phyloP scores from a whole-genome alignment of 1,140 invertebrate species.

The Drosophila suzukii region DNA sequence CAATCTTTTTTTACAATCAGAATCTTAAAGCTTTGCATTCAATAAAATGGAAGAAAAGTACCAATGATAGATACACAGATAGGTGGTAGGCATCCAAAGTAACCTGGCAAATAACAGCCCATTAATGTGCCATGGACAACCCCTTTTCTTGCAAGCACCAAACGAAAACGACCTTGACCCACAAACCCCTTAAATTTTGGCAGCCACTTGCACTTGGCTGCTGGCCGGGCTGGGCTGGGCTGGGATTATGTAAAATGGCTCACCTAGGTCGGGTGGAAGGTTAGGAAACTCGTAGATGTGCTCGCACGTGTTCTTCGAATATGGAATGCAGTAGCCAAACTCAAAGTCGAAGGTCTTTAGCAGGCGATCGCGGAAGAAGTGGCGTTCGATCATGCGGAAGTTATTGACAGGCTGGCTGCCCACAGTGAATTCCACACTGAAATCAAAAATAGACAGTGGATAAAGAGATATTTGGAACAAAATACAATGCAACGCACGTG shows the following conservation, averaged over 20 bases:
- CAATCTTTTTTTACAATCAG: no score
- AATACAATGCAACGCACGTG: constrained; percentile 87
- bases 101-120: background rate
- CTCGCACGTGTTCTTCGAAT: constrained; percentile 98
- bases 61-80: no score
- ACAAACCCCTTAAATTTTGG: constrained; percentile 6
- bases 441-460: constrained; percentile 53
- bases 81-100: background rate
- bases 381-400: constrained; percentile 99
- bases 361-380: constrained; percentile 97
- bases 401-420: constrained; percentile 96
- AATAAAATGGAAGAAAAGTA: no score
- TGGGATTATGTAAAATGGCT: constrained; percentile 71
- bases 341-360: constrained; percentile 99
- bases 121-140: background rate
- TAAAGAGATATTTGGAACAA: constrained; percentile 4
- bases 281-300: constrained; percentile 99
- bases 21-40: no score
- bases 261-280: constrained; percentile 94
- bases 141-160: background rate
- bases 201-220: constrained; percentile 4
- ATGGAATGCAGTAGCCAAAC: constrained; percentile 99
- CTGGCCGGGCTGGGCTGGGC: background rate
- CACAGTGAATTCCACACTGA: constrained; percentile 97
- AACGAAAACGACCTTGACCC: constrained; percentile 1